phyloP scores from a whole-genome alignment of 2,797 vertebrate species.

The Sciurus carolinensis region DNA sequence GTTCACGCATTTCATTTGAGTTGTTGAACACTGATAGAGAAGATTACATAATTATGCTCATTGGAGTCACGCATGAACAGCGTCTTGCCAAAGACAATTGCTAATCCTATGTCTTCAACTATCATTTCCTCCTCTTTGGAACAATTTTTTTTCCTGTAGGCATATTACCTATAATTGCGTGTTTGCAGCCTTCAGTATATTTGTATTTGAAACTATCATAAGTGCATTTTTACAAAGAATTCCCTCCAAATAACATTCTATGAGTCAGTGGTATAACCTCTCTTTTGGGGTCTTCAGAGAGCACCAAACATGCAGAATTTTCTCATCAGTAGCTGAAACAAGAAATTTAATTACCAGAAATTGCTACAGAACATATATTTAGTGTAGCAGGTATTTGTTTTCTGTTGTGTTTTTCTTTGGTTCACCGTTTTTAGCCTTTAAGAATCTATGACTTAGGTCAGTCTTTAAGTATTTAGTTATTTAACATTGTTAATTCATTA shows the following conservation, averaged over 20 bases:
- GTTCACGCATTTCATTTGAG: neutral
- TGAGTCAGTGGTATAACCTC: neutral
- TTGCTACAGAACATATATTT: neutral
- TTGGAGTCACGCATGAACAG: neutral
- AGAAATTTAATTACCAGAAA: slow-evolving; percentile 33
- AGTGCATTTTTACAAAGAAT: neutral
- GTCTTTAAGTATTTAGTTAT: neutral
- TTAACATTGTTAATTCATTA: neutral
- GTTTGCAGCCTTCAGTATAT: neutral
- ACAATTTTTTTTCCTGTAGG: neutral
- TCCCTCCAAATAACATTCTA: neutral
- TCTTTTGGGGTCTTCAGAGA: neutral
- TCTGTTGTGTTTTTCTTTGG: slow-evolving; percentile 8
- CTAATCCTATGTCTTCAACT: neutral
- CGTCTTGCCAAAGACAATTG: neutral
- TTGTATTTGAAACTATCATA: neutral
- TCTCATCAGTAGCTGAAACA: neutral
- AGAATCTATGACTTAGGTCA: neutral
- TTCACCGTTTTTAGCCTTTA: neutral
- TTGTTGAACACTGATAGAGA: neutral
- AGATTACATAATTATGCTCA: slow-evolving; percentile 22
- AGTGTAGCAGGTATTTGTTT: neutral
- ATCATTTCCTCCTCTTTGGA: neutral
- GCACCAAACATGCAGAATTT: neutral
- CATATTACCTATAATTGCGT: neutral